Conservation (phyloP, 1,140 invertebrate genomes). For the Pseudoatta argentina region DNA sequence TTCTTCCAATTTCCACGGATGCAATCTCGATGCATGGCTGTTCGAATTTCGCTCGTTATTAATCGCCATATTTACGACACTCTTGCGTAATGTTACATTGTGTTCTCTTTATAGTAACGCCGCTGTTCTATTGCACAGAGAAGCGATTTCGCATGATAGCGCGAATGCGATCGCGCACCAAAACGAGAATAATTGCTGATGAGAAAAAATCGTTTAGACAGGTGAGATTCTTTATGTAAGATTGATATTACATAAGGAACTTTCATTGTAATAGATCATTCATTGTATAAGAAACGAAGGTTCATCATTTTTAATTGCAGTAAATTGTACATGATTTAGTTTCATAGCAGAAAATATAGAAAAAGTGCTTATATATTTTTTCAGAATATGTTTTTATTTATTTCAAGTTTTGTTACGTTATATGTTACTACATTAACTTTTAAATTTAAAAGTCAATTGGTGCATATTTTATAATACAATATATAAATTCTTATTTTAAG, state of each 20-base stretch:
- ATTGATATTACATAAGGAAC: slow-evolving; percentile 8
- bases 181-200: slow-evolving; percentile 35
- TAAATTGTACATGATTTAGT: background rate
- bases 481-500: background rate
- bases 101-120: background rate
- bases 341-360: background rate
- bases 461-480: background rate
- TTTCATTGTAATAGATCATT: slow-evolving; percentile 22
- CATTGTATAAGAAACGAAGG: background rate
- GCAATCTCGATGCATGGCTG: slow-evolving; percentile 24
- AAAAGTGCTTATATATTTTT: background rate
- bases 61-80: slow-evolving; percentile 2
- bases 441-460: background rate
- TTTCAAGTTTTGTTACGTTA: background rate
- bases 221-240: slow-evolving; percentile 16
- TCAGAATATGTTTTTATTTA: background rate
- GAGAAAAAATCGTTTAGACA: slow-evolving; percentile 48
- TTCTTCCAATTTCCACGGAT: background rate
- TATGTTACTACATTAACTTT: background rate
- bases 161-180: slow-evolving; percentile 27
- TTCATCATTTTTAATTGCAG: slow-evolving; percentile 1
- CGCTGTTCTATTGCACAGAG: background rate
- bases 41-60: slow-evolving; percentile 37
- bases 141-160: slow-evolving; percentile 21
- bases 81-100: slow-evolving; percentile 39